phyloP scores from a whole-genome alignment of 2,113 vertebrate species.

The Perca schrenkii region DNA sequence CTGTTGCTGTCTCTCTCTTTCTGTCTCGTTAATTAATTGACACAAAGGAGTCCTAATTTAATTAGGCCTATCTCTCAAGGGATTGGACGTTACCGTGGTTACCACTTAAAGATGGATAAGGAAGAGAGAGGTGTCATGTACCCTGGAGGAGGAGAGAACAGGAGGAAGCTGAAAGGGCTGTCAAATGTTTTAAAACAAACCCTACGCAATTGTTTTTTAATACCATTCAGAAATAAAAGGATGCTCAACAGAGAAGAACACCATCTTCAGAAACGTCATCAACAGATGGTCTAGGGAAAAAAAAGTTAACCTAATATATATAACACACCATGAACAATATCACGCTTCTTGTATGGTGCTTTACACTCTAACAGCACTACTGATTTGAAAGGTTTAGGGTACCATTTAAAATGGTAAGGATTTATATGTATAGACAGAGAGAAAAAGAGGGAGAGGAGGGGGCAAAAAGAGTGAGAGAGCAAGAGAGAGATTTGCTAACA shows the following conservation, averaged over 20 bases:
- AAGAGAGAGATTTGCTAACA: constrained; percentile 55
- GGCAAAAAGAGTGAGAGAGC: constrained; percentile 7
- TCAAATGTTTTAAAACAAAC: constrained; percentile 24
- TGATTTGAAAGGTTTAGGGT: not conserved
- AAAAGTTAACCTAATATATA: not conserved
- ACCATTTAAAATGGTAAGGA: constrained; percentile 10
- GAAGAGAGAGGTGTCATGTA: constrained; percentile 79
- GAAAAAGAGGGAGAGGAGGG: not conserved
- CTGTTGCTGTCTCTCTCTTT: constrained; percentile 63
- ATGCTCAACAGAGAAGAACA: not conserved
- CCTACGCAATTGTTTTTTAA: not conserved
- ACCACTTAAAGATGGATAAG: constrained; percentile 85
- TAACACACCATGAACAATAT: not conserved
- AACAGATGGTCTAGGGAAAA: not conserved
- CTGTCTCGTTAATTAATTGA: constrained; percentile 88
- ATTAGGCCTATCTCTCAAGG: constrained; percentile 87
- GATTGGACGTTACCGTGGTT: constrained; percentile 85
- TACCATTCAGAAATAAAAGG: constrained; percentile 22
- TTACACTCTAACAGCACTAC: not conserved
- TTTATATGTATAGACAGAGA: constrained; percentile 2
- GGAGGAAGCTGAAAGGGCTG: constrained; percentile 3
- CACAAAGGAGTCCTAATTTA: constrained; percentile 89
- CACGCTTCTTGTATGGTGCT: not conserved
- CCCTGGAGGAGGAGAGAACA: constrained; percentile 55
- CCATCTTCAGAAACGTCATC: not conserved